Evolutionary conservation across 2,797 vertebrate genomes (phyloP).

Genomic region (Pristis pectinata): DNA sequence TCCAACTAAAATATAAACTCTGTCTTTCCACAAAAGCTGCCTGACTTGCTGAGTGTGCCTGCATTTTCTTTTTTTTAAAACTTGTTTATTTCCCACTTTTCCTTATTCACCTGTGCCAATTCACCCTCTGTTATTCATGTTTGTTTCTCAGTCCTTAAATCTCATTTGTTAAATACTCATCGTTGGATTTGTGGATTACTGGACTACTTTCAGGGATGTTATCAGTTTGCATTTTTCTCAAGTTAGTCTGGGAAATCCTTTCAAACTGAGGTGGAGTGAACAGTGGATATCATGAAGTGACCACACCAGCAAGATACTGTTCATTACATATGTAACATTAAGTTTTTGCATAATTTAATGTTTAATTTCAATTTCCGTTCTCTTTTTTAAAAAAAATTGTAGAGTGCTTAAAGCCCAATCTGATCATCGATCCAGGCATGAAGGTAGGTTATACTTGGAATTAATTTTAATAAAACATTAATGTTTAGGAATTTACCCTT

Average conservation of each 20-base stretch:
- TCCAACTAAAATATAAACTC: no score
- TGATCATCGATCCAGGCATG: slow-evolving; percentile 90
- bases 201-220: background rate
- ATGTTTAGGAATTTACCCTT: background rate
- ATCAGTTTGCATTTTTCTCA: background rate
- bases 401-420: slow-evolving; percentile 95
- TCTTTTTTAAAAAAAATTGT: slow-evolving; percentile 31
- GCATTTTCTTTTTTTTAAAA: no score
- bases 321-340: background rate
- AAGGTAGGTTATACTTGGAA: slow-evolving; percentile 67
- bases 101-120: background rate
- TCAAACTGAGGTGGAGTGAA: background rate
- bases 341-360: slow-evolving; percentile 16
- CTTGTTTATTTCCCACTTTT: background rate
- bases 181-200: background rate
- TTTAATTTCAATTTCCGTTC: slow-evolving; percentile 38
- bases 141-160: background rate
- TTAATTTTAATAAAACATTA: background rate
- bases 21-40: no score
- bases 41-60: no score
- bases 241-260: background rate
- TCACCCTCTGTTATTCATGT: background rate
- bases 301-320: background rate
- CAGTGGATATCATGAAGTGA: background rate
- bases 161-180: background rate